Percentiles rank a stretch among this genome's conserved stretches.
Conservation (phyloP, 2,797 vertebrate species). For the Mus spretus region DNA sequence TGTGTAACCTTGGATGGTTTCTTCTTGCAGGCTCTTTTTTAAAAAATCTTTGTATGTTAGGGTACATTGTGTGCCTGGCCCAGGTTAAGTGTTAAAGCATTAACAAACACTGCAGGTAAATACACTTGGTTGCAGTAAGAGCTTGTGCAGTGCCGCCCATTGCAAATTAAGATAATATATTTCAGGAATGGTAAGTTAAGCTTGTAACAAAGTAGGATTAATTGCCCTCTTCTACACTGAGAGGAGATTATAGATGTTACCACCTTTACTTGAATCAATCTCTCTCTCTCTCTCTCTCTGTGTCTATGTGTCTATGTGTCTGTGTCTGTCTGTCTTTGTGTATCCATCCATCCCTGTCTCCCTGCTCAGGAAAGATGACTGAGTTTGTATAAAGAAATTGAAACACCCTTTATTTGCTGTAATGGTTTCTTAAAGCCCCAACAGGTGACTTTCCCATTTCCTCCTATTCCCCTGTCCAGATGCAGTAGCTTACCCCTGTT, state of each 20-base stretch:
- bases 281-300: too few relatives aligned
- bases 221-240: neutral
- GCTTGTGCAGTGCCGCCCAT: neutral
- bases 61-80: neutral
- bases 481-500: neutral
- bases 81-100: neutral
- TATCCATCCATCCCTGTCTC: neutral
- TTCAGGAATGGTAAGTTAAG: neutral
- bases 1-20: neutral
- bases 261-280: neutral
- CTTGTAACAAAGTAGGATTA: neutral
- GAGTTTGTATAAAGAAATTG: neutral
- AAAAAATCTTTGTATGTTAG: neutral
- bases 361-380: neutral
- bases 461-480: neutral
- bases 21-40: neutral
- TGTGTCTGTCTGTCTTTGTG: neutral
- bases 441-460: neutral
- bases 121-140: neutral
- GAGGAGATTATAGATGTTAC: neutral
- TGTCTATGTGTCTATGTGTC: neutral
- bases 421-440: neutral
- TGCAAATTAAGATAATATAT: neutral
- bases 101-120: neutral
- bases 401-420: neutral